Evolutionary conservation across 2,113 vertebrate genomes (phyloP).

Genomic region (Halichoerus grypus): DNA sequence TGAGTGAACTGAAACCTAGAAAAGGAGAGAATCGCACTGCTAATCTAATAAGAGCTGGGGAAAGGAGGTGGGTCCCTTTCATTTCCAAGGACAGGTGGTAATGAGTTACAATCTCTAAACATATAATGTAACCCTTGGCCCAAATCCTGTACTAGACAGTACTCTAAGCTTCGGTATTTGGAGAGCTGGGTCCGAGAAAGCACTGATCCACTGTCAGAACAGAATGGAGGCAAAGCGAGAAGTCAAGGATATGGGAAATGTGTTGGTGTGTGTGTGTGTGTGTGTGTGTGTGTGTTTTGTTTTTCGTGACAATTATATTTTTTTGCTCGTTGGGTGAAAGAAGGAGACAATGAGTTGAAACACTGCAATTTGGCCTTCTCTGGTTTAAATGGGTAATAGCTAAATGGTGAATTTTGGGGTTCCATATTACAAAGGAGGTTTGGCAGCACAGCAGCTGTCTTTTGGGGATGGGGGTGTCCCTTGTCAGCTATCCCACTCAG

Average conservation of each 20-base stretch:
- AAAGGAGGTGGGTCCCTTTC: not conserved
- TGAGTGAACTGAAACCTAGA: constrained; percentile 14
- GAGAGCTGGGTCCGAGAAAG: not conserved
- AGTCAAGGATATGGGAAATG: not conserved
- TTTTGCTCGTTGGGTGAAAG: not conserved
- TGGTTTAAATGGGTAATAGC: not conserved
- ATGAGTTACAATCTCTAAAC: constrained; percentile 37
- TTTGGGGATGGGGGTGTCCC: not conserved
- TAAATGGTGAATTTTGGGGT: not conserved
- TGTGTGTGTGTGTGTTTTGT: not conserved
- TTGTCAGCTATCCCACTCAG: not conserved
- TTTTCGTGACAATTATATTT: not conserved
- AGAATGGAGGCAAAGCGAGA: not conserved
- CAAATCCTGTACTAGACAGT: not conserved
- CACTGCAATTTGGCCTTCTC: not conserved
- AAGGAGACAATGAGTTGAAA: not conserved
- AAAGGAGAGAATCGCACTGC: not conserved
- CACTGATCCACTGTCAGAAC: not conserved
- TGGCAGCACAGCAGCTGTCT: not conserved
- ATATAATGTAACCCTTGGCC: not conserved
- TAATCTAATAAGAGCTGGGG: not conserved
- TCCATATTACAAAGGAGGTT: not conserved
- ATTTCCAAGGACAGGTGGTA: not conserved
- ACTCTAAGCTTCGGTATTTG: not conserved
- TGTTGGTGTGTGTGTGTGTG: not conserved